These are phyloP conservation scores for Globia sparganii DNA, from an alignment of 2,888 invertebrate genomes.

Conservation along the genomic window DNA sequence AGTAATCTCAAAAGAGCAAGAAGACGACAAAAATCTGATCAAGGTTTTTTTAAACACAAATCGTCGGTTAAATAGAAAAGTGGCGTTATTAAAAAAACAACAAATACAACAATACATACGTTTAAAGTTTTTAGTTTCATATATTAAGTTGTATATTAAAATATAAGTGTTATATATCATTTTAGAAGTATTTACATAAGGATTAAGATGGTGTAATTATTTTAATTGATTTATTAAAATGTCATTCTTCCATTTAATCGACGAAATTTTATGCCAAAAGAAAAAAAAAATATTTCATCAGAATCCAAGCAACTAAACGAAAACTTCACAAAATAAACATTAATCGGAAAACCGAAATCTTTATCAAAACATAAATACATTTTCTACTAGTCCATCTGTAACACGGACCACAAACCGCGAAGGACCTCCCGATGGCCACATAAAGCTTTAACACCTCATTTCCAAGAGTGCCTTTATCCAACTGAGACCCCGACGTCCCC, in stretches of 20 bases:
- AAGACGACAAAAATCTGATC: background rate
- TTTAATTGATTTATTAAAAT: no score
- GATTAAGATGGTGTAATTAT: no score
- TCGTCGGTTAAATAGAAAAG: no score
- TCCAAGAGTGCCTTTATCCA: conserved; percentile 47
- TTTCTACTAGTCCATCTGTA: background rate
- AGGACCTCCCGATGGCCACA: conserved; percentile 16
- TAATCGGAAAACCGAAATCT: background rate
- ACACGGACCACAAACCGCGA: conserved; percentile 23
- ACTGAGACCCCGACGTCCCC: background rate
- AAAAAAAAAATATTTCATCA: background rate
- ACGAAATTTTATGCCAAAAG: no score
- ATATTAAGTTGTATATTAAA: no score
- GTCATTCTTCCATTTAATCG: no score
- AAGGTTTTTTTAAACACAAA: background rate
- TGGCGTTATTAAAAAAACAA: no score
- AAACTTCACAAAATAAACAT: background rate
- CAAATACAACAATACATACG: no score
- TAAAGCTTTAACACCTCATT: conserved; percentile 58
- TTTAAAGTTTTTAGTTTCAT: no score
- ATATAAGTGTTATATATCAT: no score
- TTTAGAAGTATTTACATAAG: no score
- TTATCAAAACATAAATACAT: conserved; percentile 12
- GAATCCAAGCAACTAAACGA: background rate
- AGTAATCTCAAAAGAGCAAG: background rate